Evolutionary conservation across 2,113 vertebrate species (phyloP).

Genomic region (Dipodomys stephensi): DNA sequence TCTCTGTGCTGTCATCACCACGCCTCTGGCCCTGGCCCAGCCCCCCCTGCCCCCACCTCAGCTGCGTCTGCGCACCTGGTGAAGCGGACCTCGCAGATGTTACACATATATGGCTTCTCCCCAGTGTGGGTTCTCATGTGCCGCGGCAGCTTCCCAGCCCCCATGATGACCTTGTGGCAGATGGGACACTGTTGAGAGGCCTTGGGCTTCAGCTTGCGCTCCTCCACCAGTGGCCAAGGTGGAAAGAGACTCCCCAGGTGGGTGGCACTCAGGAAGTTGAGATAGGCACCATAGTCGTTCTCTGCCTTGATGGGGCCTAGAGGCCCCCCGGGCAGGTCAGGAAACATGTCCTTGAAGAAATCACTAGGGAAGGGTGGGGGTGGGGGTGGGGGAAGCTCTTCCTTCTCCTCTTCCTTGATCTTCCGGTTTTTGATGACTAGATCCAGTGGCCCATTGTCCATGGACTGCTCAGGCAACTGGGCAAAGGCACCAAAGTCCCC

Average conservation of each 20-base stretch:
- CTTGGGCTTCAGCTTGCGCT: constrained; percentile 98
- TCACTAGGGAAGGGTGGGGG: constrained; percentile 91
- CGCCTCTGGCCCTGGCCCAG: background rate
- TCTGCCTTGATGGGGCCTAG: constrained; percentile 95
- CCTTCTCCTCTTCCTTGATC: constrained; percentile 97
- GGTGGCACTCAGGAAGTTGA: constrained; percentile 95
- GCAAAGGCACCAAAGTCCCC: constrained; percentile 92
- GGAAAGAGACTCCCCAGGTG: constrained; percentile 96
- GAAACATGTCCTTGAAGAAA: constrained; percentile 95
- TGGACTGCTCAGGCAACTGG: constrained; percentile 89
- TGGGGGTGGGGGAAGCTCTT: constrained; percentile 88
- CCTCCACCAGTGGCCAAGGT: constrained; percentile 96
- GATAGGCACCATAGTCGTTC: constrained; percentile 94
- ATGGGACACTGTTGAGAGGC: constrained; percentile 98
- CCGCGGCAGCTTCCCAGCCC: constrained; percentile 96
- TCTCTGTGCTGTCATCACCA: background rate
- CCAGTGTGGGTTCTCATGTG: constrained; percentile 99
- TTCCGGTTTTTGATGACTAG: constrained; percentile 95
- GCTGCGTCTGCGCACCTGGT: constrained; percentile 91
- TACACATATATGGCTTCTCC: constrained; percentile 99
- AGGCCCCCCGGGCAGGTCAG: constrained; percentile 85
- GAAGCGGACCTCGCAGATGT: constrained; percentile 98
- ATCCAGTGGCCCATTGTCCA: constrained; percentile 91
- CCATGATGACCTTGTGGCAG: constrained; percentile 99
- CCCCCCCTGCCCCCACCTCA: rapidly evolving